Conservation (phyloP, 2,888 invertebrate genomes). For the Rapana venosa region DNA sequence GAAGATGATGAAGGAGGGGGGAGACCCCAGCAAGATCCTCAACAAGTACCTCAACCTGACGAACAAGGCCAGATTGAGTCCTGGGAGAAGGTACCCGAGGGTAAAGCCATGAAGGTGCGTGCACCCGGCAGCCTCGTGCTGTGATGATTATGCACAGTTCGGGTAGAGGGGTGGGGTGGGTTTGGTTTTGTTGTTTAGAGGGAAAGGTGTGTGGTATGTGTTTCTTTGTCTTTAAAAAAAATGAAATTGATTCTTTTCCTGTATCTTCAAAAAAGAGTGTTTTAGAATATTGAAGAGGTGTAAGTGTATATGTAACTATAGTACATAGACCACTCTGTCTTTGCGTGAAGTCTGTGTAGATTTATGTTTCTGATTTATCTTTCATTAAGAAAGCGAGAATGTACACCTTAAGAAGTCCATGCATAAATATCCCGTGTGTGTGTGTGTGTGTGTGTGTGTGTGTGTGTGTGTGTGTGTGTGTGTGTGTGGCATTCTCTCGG, state of each 20-base stretch:
- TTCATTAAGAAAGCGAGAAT: no score
- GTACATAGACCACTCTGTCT: no score
- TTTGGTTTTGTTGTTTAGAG: background rate
- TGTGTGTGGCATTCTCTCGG: background rate
- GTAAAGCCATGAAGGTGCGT: slow-evolving; percentile 53
- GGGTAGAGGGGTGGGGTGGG: background rate
- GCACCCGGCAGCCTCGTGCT: no score
- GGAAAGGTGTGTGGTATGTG: background rate
- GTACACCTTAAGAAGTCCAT: no score
- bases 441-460: slow-evolving; percentile 1
- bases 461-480: slow-evolving; percentile 25
- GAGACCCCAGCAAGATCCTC: slow-evolving; percentile 71
- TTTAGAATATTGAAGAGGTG: no score
- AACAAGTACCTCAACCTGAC: slow-evolving; percentile 73
- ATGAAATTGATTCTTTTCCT: no score
- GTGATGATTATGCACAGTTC: no score
- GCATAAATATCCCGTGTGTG: no score
- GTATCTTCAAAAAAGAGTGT: no score
- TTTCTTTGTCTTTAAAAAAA: background rate
- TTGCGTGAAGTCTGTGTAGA: no score
- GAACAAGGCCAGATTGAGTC: slow-evolving; percentile 71
- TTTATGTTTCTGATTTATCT: no score
- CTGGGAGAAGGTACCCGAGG: slow-evolving; percentile 72
- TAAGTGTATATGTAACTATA: no score
- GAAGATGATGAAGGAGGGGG: slow-evolving; percentile 70